Evolutionary conservation across 2,113 vertebrate genomes (phyloP).

Genomic region (Rhinogobius similis): DNA sequence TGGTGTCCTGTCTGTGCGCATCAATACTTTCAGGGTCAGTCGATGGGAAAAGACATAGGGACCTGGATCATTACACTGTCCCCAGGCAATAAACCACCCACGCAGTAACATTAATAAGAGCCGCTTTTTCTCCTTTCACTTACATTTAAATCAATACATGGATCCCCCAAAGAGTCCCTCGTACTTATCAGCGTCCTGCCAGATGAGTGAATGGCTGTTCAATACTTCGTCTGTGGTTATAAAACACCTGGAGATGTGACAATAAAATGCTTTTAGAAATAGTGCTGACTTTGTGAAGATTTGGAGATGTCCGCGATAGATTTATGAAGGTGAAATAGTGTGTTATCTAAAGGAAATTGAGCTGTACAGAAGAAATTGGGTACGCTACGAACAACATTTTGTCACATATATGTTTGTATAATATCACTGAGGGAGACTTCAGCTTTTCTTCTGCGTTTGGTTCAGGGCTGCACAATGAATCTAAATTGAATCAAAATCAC

Average conservation of each 20-base stretch:
- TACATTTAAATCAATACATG: constrained; percentile 54
- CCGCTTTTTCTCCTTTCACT: constrained; percentile 41
- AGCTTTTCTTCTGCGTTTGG: not conserved
- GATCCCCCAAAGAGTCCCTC: constrained; percentile 34
- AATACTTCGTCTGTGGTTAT: constrained; percentile 40
- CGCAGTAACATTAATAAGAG: constrained; percentile 52
- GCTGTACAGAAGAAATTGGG: not conserved
- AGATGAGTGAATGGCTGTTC: constrained; percentile 30
- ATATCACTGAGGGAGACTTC: not conserved
- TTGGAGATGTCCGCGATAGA: constrained; percentile 5
- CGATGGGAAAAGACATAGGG: constrained; percentile 51
- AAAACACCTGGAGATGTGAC: constrained; percentile 42
- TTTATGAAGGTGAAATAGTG: not conserved
- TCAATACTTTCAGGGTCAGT: constrained; percentile 38
- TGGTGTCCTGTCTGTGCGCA: not conserved
- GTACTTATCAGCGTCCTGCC: constrained; percentile 40
- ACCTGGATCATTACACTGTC: constrained; percentile 54
- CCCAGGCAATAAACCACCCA: constrained; percentile 49
- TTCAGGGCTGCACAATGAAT: too few relatives aligned
- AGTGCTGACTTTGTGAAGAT: constrained; percentile 27
- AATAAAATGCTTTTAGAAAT: constrained; percentile 41
- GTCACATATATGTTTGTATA: too few relatives aligned
- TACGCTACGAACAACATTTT: not conserved
- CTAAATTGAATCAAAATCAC: too few relatives aligned
- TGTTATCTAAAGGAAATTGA: not conserved